Evolutionary conservation across 30 jellyfish, hydroid and myxozoan genomes (phyloP), one percentile per base, ranked within the genome.

Genomic region (Aurelia sp.): DNA sequence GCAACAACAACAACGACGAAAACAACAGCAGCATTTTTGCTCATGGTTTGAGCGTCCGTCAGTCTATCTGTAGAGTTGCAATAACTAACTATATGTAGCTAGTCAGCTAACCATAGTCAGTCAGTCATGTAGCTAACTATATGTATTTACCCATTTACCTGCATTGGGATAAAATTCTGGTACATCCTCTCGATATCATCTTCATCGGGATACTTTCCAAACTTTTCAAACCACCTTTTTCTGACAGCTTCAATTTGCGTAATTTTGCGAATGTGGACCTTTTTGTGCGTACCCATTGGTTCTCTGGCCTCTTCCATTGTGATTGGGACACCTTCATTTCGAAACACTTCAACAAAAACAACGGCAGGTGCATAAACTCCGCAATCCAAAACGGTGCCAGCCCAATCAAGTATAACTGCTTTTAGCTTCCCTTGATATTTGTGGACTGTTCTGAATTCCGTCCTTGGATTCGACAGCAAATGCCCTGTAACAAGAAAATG

Each of bases 301-400:
- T 94, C 97, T 9, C 99, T 61, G 20, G 99, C 99, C 57, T 94
- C 99, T 31, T 94, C 99, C 94, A 88, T 94, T 0, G 97, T 75
- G 70, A 94, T 89, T 19, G 99, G 99, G 0, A 94, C 99, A 11
- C 99, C 99, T 69, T 94, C 97, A 35, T 88, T 63, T 63, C 79
- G 69, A 81, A 94, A 94, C 6, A 94, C 97, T 64, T 89, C 97
- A 13, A 71, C 85, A 51, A 94, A 94, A 13, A 74, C 99, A 62
- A 94, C 97, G 16, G 99, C 99, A 6, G 99, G 99, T 44, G 99
- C 97, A 66, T 94, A 94, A 15, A 94, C 99, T 12, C 99, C 99
- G 66, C 99, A 94, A 66, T 94, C 99, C 44, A 88, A 62, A 66
- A 94, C 99, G 12, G 99, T 94, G 17, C 99, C 99, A 0, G 99